Evolutionary conservation across 2,888 invertebrate species (phyloP).

Genomic region (Eupithecia tripunctaria): DNA sequence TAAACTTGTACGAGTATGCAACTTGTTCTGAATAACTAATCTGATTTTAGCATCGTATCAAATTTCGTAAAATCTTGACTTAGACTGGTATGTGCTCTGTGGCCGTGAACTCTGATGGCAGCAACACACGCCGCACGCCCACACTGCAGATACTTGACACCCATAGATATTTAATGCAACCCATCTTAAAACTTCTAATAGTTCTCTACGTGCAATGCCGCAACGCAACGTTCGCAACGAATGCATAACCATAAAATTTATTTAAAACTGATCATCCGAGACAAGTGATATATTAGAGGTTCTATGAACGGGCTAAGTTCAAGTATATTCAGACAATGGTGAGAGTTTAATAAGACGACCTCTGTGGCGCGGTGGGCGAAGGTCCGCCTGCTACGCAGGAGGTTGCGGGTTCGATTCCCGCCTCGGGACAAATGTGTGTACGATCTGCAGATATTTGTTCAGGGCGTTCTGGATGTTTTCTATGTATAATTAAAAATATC

Average conservation of each 20-base stretch:
- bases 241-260: constrained; percentile 74
- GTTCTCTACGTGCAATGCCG: constrained; percentile 61
- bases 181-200: constrained; percentile 64
- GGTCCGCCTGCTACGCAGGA: constrained; percentile 67
- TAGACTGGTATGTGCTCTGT: constrained; percentile 38
- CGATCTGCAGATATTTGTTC: no score
- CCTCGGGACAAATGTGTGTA: no score
- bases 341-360: constrained; percentile 64
- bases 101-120: constrained; percentile 45
- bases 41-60: constrained; percentile 8
- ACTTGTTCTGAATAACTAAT: constrained; percentile 9
- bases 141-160: constrained; percentile 68
- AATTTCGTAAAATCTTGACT: constrained; percentile 18
- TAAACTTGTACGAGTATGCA: not conserved
- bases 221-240: constrained; percentile 64
- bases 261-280: constrained; percentile 59
- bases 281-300: constrained; percentile 42
- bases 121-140: constrained; percentile 58
- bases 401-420: no score
- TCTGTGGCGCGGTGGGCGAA: no score
- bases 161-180: constrained; percentile 58
- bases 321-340: constrained; percentile 65
- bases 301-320: constrained; percentile 40
- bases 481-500: no score
- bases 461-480: no score